Conservation (phyloP, 2,888 invertebrate species). For the Diplazon laetatorius region DNA sequence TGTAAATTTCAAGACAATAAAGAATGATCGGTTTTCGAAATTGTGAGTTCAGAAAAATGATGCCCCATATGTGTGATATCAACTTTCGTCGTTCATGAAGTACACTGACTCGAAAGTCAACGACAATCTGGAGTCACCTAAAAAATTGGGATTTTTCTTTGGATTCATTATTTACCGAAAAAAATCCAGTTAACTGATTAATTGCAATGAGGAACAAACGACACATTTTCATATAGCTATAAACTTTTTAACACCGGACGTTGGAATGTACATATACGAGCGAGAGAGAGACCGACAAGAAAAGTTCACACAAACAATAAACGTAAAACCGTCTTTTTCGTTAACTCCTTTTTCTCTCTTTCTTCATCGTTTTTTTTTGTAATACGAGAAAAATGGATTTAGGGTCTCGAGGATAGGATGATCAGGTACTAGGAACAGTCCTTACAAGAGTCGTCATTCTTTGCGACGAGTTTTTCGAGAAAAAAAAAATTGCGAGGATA, state of each 20-base stretch:
- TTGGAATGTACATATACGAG: slow-evolving; percentile 70
- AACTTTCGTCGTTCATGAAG: too few species aligned
- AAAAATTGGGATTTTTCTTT: too few species aligned
- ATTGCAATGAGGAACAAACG: not conserved
- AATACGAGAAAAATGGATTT: slow-evolving; percentile 48
- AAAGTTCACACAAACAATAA: slow-evolving; percentile 50
- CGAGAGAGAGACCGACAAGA: slow-evolving; percentile 67
- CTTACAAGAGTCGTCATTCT: slow-evolving; percentile 73
- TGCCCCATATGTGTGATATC: too few species aligned
- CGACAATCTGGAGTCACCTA: too few species aligned
- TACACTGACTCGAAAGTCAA: too few species aligned
- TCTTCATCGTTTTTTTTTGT: slow-evolving; percentile 3
- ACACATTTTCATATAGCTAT: slow-evolving; percentile 31
- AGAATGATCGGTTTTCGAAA: too few species aligned
- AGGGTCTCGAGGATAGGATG: slow-evolving; percentile 64
- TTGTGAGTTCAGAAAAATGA: too few species aligned
- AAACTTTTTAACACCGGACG: slow-evolving; percentile 66
- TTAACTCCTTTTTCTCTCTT: slow-evolving; percentile 2
- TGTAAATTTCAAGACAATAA: too few species aligned
- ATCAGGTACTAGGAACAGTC: slow-evolving; percentile 79
- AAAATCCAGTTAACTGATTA: too few species aligned
- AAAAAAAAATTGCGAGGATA: not conserved
- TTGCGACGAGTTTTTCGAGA: slow-evolving; percentile 66
- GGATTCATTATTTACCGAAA: too few species aligned
- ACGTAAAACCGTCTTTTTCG: not conserved